phyloP scores from a whole-genome alignment of 2,113 vertebrate species.

The Salvelinus namaycush region DNA sequence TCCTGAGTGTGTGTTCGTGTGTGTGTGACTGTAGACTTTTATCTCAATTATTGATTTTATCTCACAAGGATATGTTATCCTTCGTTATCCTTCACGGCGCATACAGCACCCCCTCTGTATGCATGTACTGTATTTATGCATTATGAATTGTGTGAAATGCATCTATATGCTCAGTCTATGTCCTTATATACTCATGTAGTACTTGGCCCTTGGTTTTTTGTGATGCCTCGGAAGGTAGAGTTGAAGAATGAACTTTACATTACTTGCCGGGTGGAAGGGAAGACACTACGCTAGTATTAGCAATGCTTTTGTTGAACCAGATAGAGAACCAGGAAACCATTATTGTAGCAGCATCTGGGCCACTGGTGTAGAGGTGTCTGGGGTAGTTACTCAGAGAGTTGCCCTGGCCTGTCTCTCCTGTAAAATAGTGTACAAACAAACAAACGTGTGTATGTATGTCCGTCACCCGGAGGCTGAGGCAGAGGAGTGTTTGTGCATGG shows the following conservation, averaged over 20 bases:
- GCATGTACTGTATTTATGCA: constrained; percentile 76
- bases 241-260: constrained; percentile 48
- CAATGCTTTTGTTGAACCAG: constrained; percentile 49
- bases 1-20: constrained; percentile 45
- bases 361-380: constrained; percentile 50
- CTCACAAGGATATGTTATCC: constrained; percentile 43
- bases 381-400: constrained; percentile 69
- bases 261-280: constrained; percentile 11
- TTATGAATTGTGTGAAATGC: constrained; percentile 73
- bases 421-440: constrained; percentile 73
- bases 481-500: constrained; percentile 84
- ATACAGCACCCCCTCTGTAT: constrained; percentile 65
- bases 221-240: constrained; percentile 66
- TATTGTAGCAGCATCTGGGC: constrained; percentile 58
- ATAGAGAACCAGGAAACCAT: constrained; percentile 18
- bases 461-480: constrained; percentile 84
- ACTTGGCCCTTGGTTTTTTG: constrained; percentile 66
- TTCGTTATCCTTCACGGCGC: constrained; percentile 46
- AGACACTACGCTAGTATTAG: constrained; percentile 57
- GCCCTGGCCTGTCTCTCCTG: constrained; percentile 56
- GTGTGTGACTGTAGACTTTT: constrained; percentile 13
- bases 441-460: constrained; percentile 37
- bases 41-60: constrained; percentile 42
- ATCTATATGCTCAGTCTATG: constrained; percentile 64
- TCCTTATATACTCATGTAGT: constrained; percentile 69